Evolutionary conservation across 2,113 vertebrate genomes (phyloP), one percentile per base, ranked within the genome.

Genomic region (Lagopus muta): DNA sequence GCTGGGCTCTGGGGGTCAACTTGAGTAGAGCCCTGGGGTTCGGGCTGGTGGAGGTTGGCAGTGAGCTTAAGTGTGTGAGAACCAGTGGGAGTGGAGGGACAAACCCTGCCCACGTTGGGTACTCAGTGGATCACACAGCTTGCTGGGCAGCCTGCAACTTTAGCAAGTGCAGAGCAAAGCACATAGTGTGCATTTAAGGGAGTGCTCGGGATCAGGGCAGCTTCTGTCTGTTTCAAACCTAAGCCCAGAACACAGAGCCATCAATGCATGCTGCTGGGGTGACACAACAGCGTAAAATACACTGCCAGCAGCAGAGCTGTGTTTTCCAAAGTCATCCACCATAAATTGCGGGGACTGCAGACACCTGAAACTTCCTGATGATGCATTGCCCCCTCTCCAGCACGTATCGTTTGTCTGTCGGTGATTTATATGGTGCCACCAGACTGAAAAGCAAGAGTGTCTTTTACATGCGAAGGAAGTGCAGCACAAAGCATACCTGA

Each of bases 121-220:
- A n/a, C 71, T 47, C 4, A 50, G 18, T 19, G 43, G 4, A 14
- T 38, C 3, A 25, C 0, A 0, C 1, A 3, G 36, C 8, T 24
- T 50, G 22, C 7, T 60, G 30, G 34, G 13, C 40, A 60, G 55
- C 30, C 52, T n/a, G 22, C 21, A n/a, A 40, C 40, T 43, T 11
- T 25, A 75, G 32, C 22, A 28, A 34, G 32, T 36, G 7, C 36
- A 19, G 15, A 14, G 42, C 27, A 17, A 32, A 43, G 55, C 27
- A 36, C 6, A 11, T 4, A 40, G 36, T 36, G 36, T 40, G 25
- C 16, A 27, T 15, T 18, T 40, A 25, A 16, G 61, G 24, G 34
- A 36, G 15, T 36, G 58, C 60, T 62, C 15, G 7, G 58, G 58
- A 22, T 61, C 58, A 24, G 58, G 21, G 21, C 22, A 38, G 60